phyloP scores from a whole-genome alignment of 2,797 vertebrate genomes.

The Naso thynnoides region DNA sequence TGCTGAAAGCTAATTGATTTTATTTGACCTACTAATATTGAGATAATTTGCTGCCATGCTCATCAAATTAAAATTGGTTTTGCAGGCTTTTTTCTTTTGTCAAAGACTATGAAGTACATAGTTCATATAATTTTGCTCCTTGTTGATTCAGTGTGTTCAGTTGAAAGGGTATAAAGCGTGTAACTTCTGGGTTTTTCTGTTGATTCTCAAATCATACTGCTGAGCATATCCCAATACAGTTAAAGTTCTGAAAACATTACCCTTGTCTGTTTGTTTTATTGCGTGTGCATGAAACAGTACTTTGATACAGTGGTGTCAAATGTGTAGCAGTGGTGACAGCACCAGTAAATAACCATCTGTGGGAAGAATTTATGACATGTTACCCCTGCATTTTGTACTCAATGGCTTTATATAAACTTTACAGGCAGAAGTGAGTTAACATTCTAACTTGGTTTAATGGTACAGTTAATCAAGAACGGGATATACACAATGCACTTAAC shows the following conservation, averaged over 20 bases:
- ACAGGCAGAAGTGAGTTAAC: constrained; percentile 15
- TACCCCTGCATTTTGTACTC: not conserved
- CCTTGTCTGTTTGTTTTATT: constrained; percentile 77
- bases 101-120: constrained; percentile 88
- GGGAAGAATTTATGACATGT: not conserved
- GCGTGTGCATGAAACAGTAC: constrained; percentile 36
- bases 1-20: constrained; percentile 71
- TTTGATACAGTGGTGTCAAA: not conserved
- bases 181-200: constrained; percentile 72
- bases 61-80: constrained; percentile 87
- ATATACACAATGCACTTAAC: too few species aligned
- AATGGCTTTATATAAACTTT: constrained; percentile 30
- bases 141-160: constrained; percentile 91
- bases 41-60: constrained; percentile 83
- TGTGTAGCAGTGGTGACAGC: not conserved
- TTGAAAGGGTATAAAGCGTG: constrained; percentile 85
- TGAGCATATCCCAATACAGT: constrained; percentile 85
- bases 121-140: constrained; percentile 89
- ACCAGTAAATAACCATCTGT: constrained; percentile 1
- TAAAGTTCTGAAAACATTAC: constrained; percentile 78
- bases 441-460: constrained; percentile 7
- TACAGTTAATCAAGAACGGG: too few species aligned
- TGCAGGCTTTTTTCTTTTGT: constrained; percentile 89
- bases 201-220: constrained; percentile 82
- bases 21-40: constrained; percentile 87